Evolutionary conservation across 2,113 vertebrate genomes (phyloP).

Genomic region (Pterocles orientalis): DNA sequence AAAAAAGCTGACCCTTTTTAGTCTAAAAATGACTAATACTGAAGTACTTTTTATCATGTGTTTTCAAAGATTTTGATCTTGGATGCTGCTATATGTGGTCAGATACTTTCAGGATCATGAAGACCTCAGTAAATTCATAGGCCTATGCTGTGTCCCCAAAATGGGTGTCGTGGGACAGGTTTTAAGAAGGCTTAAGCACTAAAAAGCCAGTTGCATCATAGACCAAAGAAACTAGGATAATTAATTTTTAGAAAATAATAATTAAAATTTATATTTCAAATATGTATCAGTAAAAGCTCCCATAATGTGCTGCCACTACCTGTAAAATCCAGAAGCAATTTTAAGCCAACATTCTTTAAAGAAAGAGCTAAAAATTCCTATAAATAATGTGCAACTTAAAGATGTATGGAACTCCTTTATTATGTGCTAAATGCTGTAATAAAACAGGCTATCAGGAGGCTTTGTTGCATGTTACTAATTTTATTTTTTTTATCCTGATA

Average conservation of each 20-base stretch:
- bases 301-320: not conserved
- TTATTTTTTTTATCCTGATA: not conserved
- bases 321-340: not conserved
- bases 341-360: not conserved
- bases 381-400: not conserved
- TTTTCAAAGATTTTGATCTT: not conserved
- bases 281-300: not conserved
- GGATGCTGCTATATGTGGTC: not conserved
- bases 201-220: not conserved
- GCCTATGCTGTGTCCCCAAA: not conserved
- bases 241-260: not conserved
- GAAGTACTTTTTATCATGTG: not conserved
- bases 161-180: not conserved
- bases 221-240: not conserved
- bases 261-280: not conserved
- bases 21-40: not conserved
- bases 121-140: not conserved
- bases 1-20: not conserved
- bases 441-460: slow-evolving; percentile 1
- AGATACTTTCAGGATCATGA: not conserved
- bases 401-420: slow-evolving; percentile 9
- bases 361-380: not conserved
- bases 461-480: slow-evolving; percentile 52
- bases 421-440: slow-evolving; percentile 29
- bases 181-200: not conserved